Percentiles rank a stretch among this genome's conserved stretches.
These are phyloP conservation scores for Panthera tigris DNA, from an alignment of 2,113 vertebrate genomes.

Conservation along the genomic window DNA sequence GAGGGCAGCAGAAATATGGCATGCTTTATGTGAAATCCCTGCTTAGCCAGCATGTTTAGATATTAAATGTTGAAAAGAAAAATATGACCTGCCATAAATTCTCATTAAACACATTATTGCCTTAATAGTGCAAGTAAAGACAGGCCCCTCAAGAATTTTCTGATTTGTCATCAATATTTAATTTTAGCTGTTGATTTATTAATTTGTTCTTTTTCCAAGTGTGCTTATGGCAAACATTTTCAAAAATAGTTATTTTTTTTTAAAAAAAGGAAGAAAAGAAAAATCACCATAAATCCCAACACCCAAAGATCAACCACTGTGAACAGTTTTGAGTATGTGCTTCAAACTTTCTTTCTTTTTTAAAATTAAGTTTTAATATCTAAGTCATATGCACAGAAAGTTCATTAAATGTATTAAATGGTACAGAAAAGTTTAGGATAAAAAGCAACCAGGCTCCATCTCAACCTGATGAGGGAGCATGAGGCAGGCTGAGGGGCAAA, in stretches of 20 bases:
- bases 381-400: neutral
- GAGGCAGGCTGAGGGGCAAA: too few relatives aligned
- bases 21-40: slow-evolving; percentile 42
- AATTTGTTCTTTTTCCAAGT: slow-evolving; percentile 41
- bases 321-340: neutral
- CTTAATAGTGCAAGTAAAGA: slow-evolving; percentile 37
- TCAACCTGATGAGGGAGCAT: neutral
- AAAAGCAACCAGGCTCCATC: neutral
- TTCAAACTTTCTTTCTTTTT: neutral
- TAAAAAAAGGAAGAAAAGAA: neutral
- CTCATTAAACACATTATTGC: slow-evolving; percentile 55
- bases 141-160: slow-evolving; percentile 23
- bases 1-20: slow-evolving; percentile 49
- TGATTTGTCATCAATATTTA: slow-evolving; percentile 53
- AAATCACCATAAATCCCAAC: neutral
- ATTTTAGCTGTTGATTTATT: slow-evolving; percentile 64
- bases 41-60: slow-evolving; percentile 70
- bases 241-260: neutral
- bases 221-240: slow-evolving; percentile 44
- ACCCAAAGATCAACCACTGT: neutral
- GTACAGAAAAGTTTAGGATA: neutral
- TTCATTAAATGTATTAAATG: neutral
- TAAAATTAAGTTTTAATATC: neutral
- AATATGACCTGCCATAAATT: slow-evolving; percentile 62
- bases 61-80: slow-evolving; percentile 69